phyloP scores from a whole-genome alignment of 2,888 invertebrate species.

The Drosophila cyrtoloma region DNA sequence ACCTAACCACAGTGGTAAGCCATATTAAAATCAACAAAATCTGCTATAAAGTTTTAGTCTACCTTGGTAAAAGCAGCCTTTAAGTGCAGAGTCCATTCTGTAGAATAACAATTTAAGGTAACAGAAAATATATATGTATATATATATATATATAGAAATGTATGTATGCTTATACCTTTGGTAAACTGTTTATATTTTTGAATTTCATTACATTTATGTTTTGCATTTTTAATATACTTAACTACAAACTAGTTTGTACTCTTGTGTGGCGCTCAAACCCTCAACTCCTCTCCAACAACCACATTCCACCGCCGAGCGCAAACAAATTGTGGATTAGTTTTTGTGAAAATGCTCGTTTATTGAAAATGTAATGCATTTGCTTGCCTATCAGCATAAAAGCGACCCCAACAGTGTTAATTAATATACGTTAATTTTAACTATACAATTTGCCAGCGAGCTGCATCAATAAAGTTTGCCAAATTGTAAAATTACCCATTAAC shows the following conservation, averaged over 20 bases:
- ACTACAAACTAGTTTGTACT: neutral
- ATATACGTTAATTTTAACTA: slow-evolving; percentile 3
- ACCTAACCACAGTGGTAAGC: slow-evolving; percentile 16
- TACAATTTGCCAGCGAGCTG: slow-evolving; percentile 20
- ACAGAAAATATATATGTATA: neutral
- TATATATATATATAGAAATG: neutral
- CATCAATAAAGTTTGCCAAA: slow-evolving; percentile 31
- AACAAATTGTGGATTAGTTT: neutral
- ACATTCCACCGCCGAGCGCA: neutral
- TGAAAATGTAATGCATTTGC: neutral
- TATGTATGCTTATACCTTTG: neutral
- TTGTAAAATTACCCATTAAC: slow-evolving; percentile 53
- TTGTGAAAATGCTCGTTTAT: neutral
- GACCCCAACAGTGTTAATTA: neutral
- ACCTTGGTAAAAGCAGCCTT: neutral
- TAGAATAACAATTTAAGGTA: neutral
- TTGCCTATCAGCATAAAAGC: slow-evolving; percentile 1
- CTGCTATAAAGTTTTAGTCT: slow-evolving; percentile 2
- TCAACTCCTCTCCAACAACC: neutral
- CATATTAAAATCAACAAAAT: slow-evolving; percentile 10
- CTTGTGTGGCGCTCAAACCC: neutral
- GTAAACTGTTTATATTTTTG: neutral
- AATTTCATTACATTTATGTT: neutral
- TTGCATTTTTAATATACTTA: neutral
- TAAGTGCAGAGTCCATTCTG: neutral